Percentiles rank a stretch among this genome's conserved stretches.
phyloP scores from a whole-genome alignment of 2,113 vertebrate species.

The human region DNA sequence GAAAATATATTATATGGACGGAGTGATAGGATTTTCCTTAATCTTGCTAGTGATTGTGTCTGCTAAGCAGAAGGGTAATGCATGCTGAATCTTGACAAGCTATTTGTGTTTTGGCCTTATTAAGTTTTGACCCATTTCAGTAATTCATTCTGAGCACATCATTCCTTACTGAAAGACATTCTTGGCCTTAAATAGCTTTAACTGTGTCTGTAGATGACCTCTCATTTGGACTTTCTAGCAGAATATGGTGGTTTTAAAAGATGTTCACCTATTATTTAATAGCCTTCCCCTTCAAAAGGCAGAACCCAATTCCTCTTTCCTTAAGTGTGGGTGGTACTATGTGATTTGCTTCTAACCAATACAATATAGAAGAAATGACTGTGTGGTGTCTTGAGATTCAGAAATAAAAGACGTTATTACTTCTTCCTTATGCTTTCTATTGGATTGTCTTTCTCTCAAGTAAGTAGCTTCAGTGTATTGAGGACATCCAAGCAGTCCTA shows the following conservation, averaged over 20 bases:
- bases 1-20: neutral
- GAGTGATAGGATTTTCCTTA: neutral
- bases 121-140: neutral
- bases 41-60: neutral
- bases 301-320: neutral
- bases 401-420: neutral
- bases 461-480: neutral
- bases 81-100: neutral
- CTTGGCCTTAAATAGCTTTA: neutral
- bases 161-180: neutral
- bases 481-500: neutral
- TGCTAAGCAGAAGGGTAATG: neutral
- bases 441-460: neutral
- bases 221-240: neutral
- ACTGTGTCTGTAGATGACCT: neutral
- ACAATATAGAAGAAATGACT: neutral
- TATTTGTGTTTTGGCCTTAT: neutral
- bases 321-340: neutral
- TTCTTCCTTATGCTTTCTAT: neutral
- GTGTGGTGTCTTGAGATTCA: neutral
- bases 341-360: neutral
- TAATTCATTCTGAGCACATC: neutral
- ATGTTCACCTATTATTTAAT: neutral
- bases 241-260: neutral
- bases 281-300: neutral